Conservation (phyloP, 2,888 invertebrate genomes). For the Penaeus monodon region DNA sequence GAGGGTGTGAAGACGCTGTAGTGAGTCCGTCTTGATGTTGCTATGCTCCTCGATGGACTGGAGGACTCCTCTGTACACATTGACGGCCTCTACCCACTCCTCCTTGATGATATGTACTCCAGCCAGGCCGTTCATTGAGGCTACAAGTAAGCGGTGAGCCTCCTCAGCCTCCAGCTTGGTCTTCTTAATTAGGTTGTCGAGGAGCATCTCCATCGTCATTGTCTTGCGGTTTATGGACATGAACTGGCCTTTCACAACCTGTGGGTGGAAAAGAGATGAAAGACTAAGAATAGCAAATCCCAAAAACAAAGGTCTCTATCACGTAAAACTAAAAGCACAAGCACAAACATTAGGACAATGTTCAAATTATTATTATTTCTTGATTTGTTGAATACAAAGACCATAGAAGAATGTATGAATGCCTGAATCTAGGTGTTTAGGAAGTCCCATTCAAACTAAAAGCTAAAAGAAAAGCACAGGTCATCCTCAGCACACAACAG, state of each 20-base stretch:
- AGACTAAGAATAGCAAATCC: too few relatives aligned
- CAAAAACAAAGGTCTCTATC: too few relatives aligned
- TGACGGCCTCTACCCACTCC: conserved; percentile 74
- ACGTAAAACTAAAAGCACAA: too few relatives aligned
- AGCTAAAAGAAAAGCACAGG: too few relatives aligned
- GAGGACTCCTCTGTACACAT: conserved; percentile 73
- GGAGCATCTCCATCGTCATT: conserved; percentile 77
- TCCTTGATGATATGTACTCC: conserved; percentile 76
- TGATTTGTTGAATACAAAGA: too few relatives aligned
- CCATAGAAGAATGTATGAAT: too few relatives aligned
- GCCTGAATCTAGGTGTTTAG: too few relatives aligned
- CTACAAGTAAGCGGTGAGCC: conserved; percentile 76
- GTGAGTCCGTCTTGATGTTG: conserved; percentile 76
- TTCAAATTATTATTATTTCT: too few relatives aligned
- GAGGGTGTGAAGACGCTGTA: conserved; percentile 78
- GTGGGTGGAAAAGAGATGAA: background rate
- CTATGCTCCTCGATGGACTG: conserved; percentile 71
- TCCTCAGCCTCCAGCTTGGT: conserved; percentile 77
- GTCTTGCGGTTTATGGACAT: conserved; percentile 73
- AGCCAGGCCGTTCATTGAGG: conserved; percentile 79
- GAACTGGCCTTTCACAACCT: conserved; percentile 74
- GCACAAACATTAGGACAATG: too few relatives aligned
- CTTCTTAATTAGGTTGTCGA: conserved; percentile 77
- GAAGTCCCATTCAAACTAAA: too few relatives aligned
- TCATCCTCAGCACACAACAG: too few relatives aligned